These are phyloP conservation scores for Periophthalmodon schlosseri DNA, from an alignment of 2,113 vertebrate species.

Conservation along the genomic window DNA sequence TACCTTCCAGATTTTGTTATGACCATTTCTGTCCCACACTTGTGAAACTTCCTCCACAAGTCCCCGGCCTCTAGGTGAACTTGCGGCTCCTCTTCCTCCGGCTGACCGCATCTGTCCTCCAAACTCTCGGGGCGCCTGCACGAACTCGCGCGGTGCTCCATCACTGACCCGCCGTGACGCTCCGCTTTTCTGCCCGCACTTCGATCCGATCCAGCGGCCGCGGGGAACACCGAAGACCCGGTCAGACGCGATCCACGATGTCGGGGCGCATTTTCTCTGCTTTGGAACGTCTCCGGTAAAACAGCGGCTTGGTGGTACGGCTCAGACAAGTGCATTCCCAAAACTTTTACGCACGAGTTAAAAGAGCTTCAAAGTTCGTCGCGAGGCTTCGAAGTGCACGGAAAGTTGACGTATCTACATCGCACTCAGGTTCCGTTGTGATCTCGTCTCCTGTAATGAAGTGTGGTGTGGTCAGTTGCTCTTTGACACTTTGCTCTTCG, in stretches of 20 bases:
- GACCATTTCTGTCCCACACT: constrained; percentile 93
- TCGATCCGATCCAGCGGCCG: constrained; percentile 80
- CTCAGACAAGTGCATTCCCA: constrained; percentile 84
- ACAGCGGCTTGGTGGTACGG: constrained; percentile 78
- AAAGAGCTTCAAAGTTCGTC: background rate
- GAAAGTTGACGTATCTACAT: background rate
- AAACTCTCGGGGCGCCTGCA: constrained; percentile 80
- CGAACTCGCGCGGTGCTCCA: constrained; percentile 60
- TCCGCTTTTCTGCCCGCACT: constrained; percentile 73
- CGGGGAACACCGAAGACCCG: constrained; percentile 82
- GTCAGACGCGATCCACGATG: constrained; percentile 64
- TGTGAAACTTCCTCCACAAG: constrained; percentile 95
- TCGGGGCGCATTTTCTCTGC: constrained; percentile 82
- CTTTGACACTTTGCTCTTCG: constrained; percentile 86
- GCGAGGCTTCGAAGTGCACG: background rate
- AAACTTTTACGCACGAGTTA: constrained; percentile 27
- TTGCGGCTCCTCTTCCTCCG: constrained; percentile 87
- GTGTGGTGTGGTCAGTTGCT: constrained; percentile 79
- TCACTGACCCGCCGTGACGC: constrained; percentile 73
- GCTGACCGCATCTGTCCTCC: constrained; percentile 70
- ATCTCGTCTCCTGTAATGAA: background rate
- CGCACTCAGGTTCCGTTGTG: background rate
- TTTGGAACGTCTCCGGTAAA: constrained; percentile 42
- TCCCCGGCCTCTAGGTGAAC: constrained; percentile 90
- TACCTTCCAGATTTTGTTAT: constrained; percentile 98